Percentiles rank a stretch among this genome's conserved stretches.
Conservation (phyloP, 2,888 invertebrate genomes). For the Eustalomyia histrio region DNA sequence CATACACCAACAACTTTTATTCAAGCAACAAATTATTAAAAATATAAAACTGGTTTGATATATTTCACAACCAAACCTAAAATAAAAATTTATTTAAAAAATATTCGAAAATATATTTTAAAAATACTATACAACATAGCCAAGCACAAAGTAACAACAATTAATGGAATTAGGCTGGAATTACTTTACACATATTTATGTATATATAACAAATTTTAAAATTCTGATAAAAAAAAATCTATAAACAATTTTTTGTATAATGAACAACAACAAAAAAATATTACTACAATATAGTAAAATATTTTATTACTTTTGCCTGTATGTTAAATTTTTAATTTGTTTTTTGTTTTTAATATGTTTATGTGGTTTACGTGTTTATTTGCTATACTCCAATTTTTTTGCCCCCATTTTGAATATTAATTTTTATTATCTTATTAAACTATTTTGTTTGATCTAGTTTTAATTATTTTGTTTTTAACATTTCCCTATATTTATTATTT, state of each 20-base stretch:
- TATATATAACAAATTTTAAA: too few species aligned
- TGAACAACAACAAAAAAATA: too few species aligned
- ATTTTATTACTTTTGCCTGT: too few species aligned
- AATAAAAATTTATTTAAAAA: constrained; percentile 10
- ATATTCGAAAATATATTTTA: not conserved
- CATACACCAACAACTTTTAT: constrained; percentile 12
- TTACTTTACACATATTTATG: too few species aligned
- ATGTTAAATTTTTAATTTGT: not conserved
- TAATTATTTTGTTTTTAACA: not conserved
- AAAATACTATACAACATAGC: too few species aligned
- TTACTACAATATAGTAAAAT: too few species aligned
- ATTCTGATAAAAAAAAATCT: too few species aligned
- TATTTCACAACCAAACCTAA: constrained; percentile 36
- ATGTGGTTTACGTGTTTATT: not conserved
- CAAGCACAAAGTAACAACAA: too few species aligned
- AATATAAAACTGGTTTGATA: constrained; percentile 39
- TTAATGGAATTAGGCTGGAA: too few species aligned
- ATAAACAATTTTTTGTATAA: not conserved
- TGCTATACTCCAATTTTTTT: constrained; percentile 3
- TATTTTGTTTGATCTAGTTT: constrained; percentile 40
- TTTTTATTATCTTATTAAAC: constrained; percentile 3
- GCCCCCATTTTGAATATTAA: not conserved
- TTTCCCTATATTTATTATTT: not conserved
- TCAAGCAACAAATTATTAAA: constrained; percentile 22
- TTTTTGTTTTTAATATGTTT: not conserved